phyloP scores from a whole-genome alignment of 92 coral and sea anemone species.

The Palythoa caribaeorum region DNA sequence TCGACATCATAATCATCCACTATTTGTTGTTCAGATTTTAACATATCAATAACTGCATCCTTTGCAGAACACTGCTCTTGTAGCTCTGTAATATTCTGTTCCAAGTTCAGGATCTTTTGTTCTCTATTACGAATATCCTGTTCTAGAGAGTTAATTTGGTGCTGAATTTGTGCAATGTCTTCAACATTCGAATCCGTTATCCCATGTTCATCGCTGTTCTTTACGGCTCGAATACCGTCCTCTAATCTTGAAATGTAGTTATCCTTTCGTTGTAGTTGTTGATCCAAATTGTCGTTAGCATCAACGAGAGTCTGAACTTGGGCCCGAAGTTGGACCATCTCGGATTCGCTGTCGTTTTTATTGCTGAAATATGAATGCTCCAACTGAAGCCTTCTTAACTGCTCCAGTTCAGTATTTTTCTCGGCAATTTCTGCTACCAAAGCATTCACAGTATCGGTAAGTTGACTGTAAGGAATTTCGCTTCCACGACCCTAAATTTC shows the following conservation, averaged over 20 bases:
- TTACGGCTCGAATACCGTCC: constrained; percentile 28
- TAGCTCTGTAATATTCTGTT: constrained; percentile 3
- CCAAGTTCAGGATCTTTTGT: neutral
- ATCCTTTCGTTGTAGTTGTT: constrained; percentile 32
- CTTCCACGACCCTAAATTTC: constrained; percentile 1
- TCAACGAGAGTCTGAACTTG: constrained; percentile 39
- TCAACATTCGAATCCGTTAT: constrained; percentile 20
- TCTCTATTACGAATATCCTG: constrained; percentile 3
- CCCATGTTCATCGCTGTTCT: constrained; percentile 12
- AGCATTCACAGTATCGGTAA: constrained; percentile 34
- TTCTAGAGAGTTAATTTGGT: constrained; percentile 11
- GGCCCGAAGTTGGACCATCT: constrained; percentile 15
- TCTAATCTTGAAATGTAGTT: constrained; percentile 31
- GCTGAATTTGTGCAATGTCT: constrained; percentile 35
- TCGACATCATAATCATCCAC: neutral
- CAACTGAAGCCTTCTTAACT: neutral
- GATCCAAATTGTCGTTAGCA: constrained; percentile 30
- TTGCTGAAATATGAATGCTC: neutral
- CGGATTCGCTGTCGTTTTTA: constrained; percentile 9
- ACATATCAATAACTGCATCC: constrained; percentile 39
- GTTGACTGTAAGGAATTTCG: constrained; percentile 37
- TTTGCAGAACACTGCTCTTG: constrained; percentile 10
- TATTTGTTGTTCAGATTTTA: constrained; percentile 10
- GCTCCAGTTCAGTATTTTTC: constrained; percentile 41
- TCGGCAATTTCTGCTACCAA: constrained; percentile 44